Conservation (phyloP, 2,113 vertebrate species). For the Nyctibius bracteatus region DNA sequence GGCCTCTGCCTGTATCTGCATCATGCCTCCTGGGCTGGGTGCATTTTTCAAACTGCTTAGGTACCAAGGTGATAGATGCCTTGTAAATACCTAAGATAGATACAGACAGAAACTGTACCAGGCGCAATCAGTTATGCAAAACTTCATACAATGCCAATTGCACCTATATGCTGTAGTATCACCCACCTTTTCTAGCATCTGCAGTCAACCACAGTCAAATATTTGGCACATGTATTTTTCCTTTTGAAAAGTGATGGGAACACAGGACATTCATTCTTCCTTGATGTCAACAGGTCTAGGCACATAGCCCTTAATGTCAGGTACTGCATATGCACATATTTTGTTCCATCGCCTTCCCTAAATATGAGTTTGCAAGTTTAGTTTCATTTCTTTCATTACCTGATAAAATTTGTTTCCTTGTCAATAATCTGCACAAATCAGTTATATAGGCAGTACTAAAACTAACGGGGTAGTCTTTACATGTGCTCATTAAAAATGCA, state of each 20-base stretch:
- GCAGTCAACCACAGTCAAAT: constrained; percentile 39
- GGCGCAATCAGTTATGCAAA: constrained; percentile 41
- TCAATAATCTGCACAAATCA: not conserved
- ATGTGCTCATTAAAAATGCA: not conserved
- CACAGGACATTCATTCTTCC: constrained; percentile 40
- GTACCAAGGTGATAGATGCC: constrained; percentile 60
- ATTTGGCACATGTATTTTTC: constrained; percentile 21
- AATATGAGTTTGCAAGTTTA: not conserved
- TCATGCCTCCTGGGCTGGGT: constrained; percentile 59
- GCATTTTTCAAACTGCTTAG: constrained; percentile 64
- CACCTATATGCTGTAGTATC: constrained; percentile 21
- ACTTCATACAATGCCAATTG: constrained; percentile 43
- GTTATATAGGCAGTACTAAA: not conserved
- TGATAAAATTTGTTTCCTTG: not conserved
- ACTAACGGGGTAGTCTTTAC: not conserved
- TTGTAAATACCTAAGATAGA: constrained; percentile 69
- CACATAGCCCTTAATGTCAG: not conserved
- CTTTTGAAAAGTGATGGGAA: constrained; percentile 39
- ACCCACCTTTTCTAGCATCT: constrained; percentile 60
- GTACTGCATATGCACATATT: not conserved
- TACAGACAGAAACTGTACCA: constrained; percentile 70
- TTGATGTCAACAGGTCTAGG: constrained; percentile 15
- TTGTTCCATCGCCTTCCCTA: constrained; percentile 24
- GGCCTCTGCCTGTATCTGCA: constrained; percentile 61
- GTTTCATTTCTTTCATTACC: not conserved